phyloP scores from a whole-genome alignment of 2,113 vertebrate genomes.

The Herpailurus yagouaroundi region DNA sequence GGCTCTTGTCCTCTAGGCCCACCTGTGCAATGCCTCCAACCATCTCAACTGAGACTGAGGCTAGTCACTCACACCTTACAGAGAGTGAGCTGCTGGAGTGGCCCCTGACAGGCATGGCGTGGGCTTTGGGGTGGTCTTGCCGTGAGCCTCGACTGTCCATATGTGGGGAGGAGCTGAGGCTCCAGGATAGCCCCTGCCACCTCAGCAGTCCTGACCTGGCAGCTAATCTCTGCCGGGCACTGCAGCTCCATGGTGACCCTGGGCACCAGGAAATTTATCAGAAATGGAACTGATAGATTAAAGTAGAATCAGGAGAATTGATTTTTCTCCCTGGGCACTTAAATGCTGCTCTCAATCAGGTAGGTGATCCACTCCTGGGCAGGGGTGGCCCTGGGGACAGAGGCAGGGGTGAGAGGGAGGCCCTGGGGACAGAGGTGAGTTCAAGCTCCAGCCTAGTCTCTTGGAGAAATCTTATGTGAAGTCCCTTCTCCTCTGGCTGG shows the following conservation, averaged over 20 bases:
- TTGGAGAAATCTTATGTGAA: neutral
- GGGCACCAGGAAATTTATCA: neutral
- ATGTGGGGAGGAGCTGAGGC: neutral
- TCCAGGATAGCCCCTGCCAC: neutral
- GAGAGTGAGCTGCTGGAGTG: neutral
- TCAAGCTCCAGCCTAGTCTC: neutral
- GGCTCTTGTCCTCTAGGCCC: neutral
- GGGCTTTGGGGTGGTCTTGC: neutral
- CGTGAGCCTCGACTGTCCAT: too few relatives aligned
- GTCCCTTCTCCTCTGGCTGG: too few relatives aligned
- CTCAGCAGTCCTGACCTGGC: neutral
- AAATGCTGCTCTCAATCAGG: slow-evolving; percentile 49
- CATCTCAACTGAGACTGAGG: neutral
- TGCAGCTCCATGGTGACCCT: neutral
- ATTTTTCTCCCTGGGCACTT: slow-evolving; percentile 31
- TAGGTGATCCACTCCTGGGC: neutral
- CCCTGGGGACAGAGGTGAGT: neutral
- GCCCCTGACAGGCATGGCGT: too few relatives aligned
- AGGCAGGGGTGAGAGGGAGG: neutral
- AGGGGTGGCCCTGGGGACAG: neutral
- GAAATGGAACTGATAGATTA: slow-evolving; percentile 64
- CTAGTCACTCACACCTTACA: neutral
- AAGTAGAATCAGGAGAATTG: slow-evolving; percentile 13
- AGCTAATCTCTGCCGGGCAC: neutral
- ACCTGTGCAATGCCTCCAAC: neutral